Conservation (phyloP, 2,113 vertebrate genomes). For the Thryonomys swinderianus region DNA sequence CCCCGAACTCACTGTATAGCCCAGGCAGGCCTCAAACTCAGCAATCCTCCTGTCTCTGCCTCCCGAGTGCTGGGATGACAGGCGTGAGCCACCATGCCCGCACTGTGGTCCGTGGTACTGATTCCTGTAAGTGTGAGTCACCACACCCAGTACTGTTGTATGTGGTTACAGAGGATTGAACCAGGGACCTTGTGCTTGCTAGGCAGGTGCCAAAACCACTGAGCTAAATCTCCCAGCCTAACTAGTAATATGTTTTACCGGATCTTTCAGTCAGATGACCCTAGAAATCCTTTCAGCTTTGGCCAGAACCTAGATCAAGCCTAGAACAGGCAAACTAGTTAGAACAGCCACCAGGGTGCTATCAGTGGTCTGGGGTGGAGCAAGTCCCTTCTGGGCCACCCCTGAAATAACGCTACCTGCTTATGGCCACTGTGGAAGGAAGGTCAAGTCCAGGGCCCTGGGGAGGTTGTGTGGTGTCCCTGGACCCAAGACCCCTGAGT, state of each 20-base stretch:
- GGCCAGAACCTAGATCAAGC: background rate
- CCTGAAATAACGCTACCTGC: background rate
- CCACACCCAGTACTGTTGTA: too few relatives aligned
- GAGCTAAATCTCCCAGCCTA: too few relatives aligned
- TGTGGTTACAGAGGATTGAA: too few relatives aligned
- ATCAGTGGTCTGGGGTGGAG: background rate
- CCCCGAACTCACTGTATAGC: too few relatives aligned
- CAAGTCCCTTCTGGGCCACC: background rate
- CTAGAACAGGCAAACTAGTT: background rate
- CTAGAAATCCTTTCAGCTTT: background rate
- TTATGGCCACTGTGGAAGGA: background rate
- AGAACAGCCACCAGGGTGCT: background rate
- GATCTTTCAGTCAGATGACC: background rate
- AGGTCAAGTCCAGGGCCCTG: background rate
- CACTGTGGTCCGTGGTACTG: too few relatives aligned
- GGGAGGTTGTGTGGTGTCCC: background rate
- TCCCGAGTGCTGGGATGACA: too few relatives aligned
- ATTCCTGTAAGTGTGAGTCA: too few relatives aligned
- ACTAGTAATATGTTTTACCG: conserved; percentile 2
- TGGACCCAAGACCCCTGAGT: background rate
- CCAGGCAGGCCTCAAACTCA: too few relatives aligned
- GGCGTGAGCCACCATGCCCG: too few relatives aligned
- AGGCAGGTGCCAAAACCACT: too few relatives aligned
- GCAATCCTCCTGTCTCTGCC: too few relatives aligned
- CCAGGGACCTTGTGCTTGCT: too few relatives aligned